Percentiles rank a stretch among this genome's conserved stretches.
Evolutionary conservation across 2,113 vertebrate genomes (phyloP).

Genomic region (Callospermophilus lateralis): DNA sequence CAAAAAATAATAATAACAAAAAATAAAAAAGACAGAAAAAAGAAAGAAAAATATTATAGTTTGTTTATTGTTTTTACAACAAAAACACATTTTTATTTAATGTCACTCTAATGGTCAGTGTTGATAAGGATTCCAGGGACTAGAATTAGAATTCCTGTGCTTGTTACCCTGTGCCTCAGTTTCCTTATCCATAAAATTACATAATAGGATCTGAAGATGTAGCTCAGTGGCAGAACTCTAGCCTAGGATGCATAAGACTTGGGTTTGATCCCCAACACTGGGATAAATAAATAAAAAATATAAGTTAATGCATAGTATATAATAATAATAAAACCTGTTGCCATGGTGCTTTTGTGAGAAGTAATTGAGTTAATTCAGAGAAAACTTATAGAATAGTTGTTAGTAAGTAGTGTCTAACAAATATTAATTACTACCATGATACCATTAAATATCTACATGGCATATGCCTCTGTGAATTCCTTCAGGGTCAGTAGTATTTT

Average conservation of each 20-base stretch:
- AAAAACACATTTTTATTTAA: not conserved
- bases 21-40: too few relatives aligned
- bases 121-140: not conserved
- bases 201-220: not conserved
- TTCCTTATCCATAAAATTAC: not conserved
- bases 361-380: not conserved
- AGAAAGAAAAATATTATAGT: too few relatives aligned
- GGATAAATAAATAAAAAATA: too few relatives aligned
- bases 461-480: not conserved
- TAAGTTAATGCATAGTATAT: not conserved
- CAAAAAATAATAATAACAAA: too few relatives aligned
- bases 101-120: not conserved
- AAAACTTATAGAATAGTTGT: not conserved
- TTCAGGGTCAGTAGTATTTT: not conserved
- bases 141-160: not conserved
- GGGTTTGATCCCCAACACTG: not conserved
- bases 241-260: too few relatives aligned
- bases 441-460: not conserved
- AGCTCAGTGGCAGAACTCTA: not conserved
- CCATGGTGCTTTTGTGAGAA: not conserved
- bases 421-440: not conserved
- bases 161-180: not conserved
- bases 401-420: not conserved
- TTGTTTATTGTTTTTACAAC: not conserved
- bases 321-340: too few relatives aligned